Conservation (phyloP, 2,797 vertebrate species). For the Bucorvus abyssinicus region DNA sequence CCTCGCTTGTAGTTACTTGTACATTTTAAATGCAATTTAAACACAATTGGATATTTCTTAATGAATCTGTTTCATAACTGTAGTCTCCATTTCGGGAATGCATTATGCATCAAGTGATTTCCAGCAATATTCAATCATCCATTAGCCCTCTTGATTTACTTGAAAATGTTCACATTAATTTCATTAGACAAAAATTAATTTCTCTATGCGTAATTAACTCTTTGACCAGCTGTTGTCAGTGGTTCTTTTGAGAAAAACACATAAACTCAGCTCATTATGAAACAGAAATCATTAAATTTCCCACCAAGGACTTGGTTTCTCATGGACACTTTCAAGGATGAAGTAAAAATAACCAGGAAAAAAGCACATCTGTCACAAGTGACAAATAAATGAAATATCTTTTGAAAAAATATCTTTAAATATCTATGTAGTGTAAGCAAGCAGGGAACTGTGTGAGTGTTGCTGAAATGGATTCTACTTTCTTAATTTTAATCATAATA, state of each 20-base stretch:
- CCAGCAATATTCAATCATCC: not conserved
- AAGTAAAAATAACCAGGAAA: not conserved
- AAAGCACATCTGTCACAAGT: not conserved
- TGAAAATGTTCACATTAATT: not conserved
- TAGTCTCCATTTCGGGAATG: not conserved
- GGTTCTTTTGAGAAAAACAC: not conserved
- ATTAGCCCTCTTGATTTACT: not conserved
- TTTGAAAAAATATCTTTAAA: accelerated
- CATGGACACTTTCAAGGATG: not conserved
- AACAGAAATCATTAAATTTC: not conserved
- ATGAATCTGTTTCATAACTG: not conserved
- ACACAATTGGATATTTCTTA: not conserved
- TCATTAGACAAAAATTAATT: not conserved
- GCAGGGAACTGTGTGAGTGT: not conserved
- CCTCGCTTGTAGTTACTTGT: not conserved
- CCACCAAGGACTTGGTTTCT: not conserved
- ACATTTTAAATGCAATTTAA: not conserved
- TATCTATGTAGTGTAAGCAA: not conserved
- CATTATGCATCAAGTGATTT: not conserved
- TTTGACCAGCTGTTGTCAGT: not conserved
- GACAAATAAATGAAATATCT: not conserved
- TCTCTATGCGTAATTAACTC: not conserved
- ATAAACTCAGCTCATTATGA: not conserved
- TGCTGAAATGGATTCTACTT: not conserved
- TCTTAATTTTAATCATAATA: not conserved